These are phyloP conservation scores for Hirtodrosophila cameraria DNA, from an alignment of 2,888 invertebrate species.

Conservation along the genomic window DNA sequence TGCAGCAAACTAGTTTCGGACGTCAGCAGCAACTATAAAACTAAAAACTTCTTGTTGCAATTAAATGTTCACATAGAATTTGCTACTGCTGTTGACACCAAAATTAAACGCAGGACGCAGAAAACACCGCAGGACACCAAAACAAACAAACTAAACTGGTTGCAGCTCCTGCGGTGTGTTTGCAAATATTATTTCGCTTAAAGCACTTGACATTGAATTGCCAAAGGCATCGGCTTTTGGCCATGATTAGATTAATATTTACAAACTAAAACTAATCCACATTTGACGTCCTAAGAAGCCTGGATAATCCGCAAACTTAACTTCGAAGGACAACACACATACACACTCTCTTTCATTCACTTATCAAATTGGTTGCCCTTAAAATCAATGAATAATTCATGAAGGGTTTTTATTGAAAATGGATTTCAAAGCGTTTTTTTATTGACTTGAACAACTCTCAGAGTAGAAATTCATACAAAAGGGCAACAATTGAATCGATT, in stretches of 20 bases:
- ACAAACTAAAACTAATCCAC: no score
- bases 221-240: no score
- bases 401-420: neutral
- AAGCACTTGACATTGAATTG: conserved; percentile 37
- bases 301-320: no score
- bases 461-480: no score
- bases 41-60: conserved; percentile 6
- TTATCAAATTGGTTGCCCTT: neutral
- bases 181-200: conserved; percentile 53
- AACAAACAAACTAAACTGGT: no score
- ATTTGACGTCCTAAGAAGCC: no score
- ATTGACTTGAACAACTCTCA: conserved; percentile 18
- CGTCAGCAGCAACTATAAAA: conserved; percentile 1
- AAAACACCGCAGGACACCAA: no score
- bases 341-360: conserved; percentile 1
- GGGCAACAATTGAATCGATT: neutral
- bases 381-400: conserved; percentile 25
- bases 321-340: neutral
- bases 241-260: no score
- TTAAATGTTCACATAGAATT: conserved; percentile 1
- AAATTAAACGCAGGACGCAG: no score
- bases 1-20: conserved; percentile 1
- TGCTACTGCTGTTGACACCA: neutral
- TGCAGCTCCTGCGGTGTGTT: conserved; percentile 53
- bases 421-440: neutral